These are phyloP conservation scores for Apotomis betuletana DNA, from an alignment of 2,888 invertebrate genomes.

Conservation along the genomic window DNA sequence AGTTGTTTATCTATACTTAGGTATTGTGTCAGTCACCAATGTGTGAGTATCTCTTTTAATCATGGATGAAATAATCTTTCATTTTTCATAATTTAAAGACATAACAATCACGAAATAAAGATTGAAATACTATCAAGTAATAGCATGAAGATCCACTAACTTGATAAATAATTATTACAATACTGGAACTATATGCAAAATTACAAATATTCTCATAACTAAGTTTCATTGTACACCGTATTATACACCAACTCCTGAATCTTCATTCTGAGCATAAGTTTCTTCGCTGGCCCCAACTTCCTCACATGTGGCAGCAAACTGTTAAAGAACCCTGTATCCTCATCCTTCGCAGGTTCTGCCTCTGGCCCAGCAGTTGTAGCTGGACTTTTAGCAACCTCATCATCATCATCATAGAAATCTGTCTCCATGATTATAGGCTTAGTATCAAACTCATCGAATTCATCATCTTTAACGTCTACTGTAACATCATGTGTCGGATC, in stretches of 20 bases:
- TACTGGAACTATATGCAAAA: no score
- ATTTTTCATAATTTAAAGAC: no score
- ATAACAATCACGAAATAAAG: no score
- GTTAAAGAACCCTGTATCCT: slow-evolving; percentile 78
- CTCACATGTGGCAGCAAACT: slow-evolving; percentile 76
- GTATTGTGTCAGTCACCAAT: no score
- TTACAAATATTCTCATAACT: neutral
- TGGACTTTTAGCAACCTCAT: slow-evolving; percentile 63
- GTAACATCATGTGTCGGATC: slow-evolving; percentile 48
- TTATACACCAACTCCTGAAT: slow-evolving; percentile 79
- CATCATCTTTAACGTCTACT: slow-evolving; percentile 71
- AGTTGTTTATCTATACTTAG: no score
- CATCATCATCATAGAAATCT: slow-evolving; percentile 78
- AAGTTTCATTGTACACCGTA: slow-evolving; percentile 72
- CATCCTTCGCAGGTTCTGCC: slow-evolving; percentile 65
- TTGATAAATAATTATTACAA: no score
- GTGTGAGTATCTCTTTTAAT: no score
- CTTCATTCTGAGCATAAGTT: slow-evolving; percentile 77
- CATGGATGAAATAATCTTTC: no score
- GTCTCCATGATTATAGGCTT: slow-evolving; percentile 78
- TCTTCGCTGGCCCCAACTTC: slow-evolving; percentile 76
- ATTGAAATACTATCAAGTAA: no score
- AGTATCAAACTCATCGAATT: slow-evolving; percentile 78
- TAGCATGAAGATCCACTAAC: no score
- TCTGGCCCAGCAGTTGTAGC: slow-evolving; percentile 44